Conservation (phyloP, 2,888 invertebrate genomes). For the Acrocyrtus sp. region DNA sequence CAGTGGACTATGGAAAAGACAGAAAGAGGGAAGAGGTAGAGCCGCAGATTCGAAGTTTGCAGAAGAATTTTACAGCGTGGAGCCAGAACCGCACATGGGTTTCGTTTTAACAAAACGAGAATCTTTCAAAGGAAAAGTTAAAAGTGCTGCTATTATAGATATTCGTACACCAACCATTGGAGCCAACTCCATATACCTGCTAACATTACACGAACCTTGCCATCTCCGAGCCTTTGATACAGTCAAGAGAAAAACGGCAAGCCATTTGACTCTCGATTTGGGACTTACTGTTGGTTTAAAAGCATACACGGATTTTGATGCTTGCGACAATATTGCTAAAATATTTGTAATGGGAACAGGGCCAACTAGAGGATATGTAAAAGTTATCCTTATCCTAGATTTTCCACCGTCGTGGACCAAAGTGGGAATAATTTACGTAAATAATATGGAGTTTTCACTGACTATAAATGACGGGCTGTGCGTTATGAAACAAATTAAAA, state of each 20-base stretch:
- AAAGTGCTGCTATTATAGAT: neutral
- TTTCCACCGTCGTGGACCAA: constrained; percentile 11
- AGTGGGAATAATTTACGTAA: neutral
- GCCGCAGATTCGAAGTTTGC: neutral
- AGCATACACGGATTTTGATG: neutral
- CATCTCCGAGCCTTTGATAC: neutral
- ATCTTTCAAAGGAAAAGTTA: neutral
- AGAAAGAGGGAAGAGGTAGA: neutral
- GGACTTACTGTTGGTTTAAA: neutral
- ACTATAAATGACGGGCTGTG: neutral
- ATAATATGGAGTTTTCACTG: neutral
- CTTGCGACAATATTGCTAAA: neutral
- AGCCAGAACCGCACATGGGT: neutral
- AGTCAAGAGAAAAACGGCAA: neutral
- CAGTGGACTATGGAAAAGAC: neutral
- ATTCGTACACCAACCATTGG: neutral
- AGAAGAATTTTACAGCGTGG: constrained; percentile 8
- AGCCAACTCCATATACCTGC: neutral
- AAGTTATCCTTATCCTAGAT: neutral
- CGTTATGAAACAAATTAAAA: neutral
- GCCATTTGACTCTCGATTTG: neutral
- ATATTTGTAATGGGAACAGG: neutral
- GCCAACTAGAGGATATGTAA: neutral
- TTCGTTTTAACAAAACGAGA: neutral
- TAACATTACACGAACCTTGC: neutral